These are phyloP conservation scores for Petrocephalus microphthalmus DNA, from an alignment of 2,113 vertebrate genomes.

Conservation along the genomic window DNA sequence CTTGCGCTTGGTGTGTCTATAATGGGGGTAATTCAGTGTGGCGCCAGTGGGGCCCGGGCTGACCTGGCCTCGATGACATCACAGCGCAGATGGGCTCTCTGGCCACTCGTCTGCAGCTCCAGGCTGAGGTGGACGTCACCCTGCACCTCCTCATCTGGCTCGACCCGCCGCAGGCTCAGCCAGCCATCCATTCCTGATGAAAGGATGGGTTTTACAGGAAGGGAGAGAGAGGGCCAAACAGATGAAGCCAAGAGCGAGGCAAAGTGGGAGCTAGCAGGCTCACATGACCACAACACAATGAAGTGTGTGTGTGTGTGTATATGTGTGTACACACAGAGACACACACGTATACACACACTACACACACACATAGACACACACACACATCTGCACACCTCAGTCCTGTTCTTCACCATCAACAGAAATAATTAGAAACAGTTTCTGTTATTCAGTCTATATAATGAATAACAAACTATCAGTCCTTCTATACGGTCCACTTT, in stretches of 20 bases:
- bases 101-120: constrained; percentile 49
- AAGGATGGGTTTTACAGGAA: neutral
- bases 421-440: no score
- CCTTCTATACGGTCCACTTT: no score
- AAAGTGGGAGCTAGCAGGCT: neutral
- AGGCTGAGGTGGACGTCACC: constrained; percentile 76
- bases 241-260: neutral
- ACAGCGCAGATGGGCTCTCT: constrained; percentile 56
- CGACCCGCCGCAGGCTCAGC: constrained; percentile 74
- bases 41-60: neutral
- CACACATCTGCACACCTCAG: no score
- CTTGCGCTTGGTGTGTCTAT: neutral
- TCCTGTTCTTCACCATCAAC: no score
- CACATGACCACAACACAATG: neutral
- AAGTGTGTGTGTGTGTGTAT: neutral
- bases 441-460: no score
- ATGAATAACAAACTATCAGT: no score
- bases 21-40: neutral
- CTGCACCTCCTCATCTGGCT: constrained; percentile 78
- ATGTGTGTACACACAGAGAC: neutral
- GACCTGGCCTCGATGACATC: constrained; percentile 79
- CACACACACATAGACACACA: no score
- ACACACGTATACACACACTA: no score
- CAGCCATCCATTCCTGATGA: constrained; percentile 72
- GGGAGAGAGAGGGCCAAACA: neutral